phyloP scores from a whole-genome alignment of 2,888 invertebrate species.

The Erebia palarica region DNA sequence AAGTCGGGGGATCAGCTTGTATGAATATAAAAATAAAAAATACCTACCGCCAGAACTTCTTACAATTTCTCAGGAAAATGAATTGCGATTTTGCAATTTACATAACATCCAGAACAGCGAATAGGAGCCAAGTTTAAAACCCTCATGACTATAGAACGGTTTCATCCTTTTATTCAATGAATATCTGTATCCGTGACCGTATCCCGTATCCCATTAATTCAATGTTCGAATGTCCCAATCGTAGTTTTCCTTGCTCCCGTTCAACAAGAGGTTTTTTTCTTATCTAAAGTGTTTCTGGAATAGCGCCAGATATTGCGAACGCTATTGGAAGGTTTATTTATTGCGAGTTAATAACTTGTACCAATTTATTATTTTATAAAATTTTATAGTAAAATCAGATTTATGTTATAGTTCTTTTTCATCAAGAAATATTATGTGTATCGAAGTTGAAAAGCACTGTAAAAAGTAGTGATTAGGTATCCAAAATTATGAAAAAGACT shows the following conservation, averaged over 20 bases:
- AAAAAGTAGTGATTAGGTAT: too few species aligned
- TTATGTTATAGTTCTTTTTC: background rate
- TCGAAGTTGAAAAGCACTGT: too few species aligned
- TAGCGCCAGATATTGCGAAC: constrained; percentile 63
- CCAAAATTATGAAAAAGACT: too few species aligned
- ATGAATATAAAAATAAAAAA: background rate
- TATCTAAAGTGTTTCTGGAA: constrained; percentile 71
- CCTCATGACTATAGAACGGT: constrained; percentile 38
- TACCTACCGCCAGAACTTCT: background rate
- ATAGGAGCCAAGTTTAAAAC: constrained; percentile 36
- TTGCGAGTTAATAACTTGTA: constrained; percentile 75
- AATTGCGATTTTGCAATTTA: constrained; percentile 12
- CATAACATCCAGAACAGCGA: constrained; percentile 23
- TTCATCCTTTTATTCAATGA: constrained; percentile 40
- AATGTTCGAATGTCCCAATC: constrained; percentile 56
- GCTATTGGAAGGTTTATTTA: constrained; percentile 68
- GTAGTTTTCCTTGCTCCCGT: constrained; percentile 44
- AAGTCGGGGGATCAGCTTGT: too few species aligned
- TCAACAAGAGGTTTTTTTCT: constrained; percentile 53
- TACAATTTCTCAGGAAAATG: constrained; percentile 9
- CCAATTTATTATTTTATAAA: constrained; percentile 62
- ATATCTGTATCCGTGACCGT: constrained; percentile 38
- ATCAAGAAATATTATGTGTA: too few species aligned
- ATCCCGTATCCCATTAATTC: constrained; percentile 53
- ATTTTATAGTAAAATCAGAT: background rate